A percentile compares a stretch with the other conserved stretches of the same genome.
phyloP scores from a whole-genome alignment of 35 echinoderm and acorn worm species.

The Diadema setosum region DNA sequence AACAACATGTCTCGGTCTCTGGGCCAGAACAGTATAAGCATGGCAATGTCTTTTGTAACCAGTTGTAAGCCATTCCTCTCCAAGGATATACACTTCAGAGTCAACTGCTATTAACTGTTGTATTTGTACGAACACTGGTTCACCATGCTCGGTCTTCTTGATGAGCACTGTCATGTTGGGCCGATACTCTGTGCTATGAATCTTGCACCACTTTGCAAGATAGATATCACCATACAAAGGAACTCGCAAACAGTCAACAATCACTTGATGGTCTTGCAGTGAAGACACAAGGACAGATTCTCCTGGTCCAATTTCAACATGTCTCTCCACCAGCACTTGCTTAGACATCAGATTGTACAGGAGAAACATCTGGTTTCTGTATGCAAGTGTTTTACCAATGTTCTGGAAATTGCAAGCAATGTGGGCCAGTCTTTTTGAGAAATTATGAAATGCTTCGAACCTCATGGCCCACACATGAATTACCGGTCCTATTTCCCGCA shows the following conservation, averaged over 20 bases:
- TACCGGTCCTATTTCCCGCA: constrained; percentile 43
- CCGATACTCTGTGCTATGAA: constrained; percentile 22
- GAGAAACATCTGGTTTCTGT: constrained; percentile 57
- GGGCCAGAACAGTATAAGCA: background rate
- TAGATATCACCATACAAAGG: constrained; percentile 24
- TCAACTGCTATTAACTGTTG: background rate
- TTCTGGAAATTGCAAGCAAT: constrained; percentile 73
- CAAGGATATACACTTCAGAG: background rate
- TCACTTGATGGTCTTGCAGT: background rate
- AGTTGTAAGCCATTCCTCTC: background rate
- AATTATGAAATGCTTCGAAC: constrained; percentile 54
- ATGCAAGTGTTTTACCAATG: constrained; percentile 45
- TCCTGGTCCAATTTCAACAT: constrained; percentile 45
- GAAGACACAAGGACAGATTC: constrained; percentile 24
- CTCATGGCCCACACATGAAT: constrained; percentile 43
- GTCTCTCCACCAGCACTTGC: background rate
- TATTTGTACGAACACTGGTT: constrained; percentile 21
- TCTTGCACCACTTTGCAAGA: constrained; percentile 56
- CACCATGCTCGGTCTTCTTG: background rate
- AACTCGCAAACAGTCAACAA: background rate
- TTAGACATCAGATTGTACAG: constrained; percentile 30
- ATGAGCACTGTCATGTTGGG: constrained; percentile 6
- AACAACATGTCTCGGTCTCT: background rate
- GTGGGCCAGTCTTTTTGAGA: constrained; percentile 24
- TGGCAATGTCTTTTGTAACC: constrained; percentile 12